These are phyloP conservation scores for Hermodice carunculata DNA, from an alignment of 2,888 invertebrate genomes.

Conservation along the genomic window DNA sequence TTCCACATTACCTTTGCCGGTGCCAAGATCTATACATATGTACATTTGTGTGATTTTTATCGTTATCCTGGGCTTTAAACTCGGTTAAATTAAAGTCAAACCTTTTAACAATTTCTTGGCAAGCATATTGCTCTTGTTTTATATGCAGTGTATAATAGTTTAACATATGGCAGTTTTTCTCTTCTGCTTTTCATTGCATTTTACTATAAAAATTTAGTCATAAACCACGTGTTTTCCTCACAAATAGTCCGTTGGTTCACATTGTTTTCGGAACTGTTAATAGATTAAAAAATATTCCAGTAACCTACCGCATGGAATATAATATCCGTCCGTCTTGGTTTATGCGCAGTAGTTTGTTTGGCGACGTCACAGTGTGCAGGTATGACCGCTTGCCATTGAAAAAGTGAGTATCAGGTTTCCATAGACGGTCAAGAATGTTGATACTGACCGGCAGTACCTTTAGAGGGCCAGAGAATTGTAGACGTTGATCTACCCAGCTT, in stretches of 20 bases:
- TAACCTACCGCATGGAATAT: slow-evolving; percentile 88
- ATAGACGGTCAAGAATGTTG: slow-evolving; percentile 53
- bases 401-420: slow-evolving; percentile 73
- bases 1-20: too few species aligned
- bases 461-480: slow-evolving; percentile 38
- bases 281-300: neutral
- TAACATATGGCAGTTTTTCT: too few species aligned
- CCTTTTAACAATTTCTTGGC: too few species aligned
- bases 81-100: too few species aligned
- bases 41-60: too few species aligned
- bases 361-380: slow-evolving; percentile 95
- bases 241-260: neutral
- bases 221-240: too few species aligned
- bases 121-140: too few species aligned
- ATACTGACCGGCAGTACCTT: slow-evolving; percentile 44
- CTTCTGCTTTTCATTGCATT: too few species aligned
- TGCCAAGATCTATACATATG: too few species aligned
- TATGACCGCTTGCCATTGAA: slow-evolving; percentile 95
- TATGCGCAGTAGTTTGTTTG: slow-evolving; percentile 90
- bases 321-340: slow-evolving; percentile 91
- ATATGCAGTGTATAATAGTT: too few species aligned
- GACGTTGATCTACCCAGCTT: slow-evolving; percentile 36
- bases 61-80: too few species aligned
- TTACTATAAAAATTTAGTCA: too few species aligned
- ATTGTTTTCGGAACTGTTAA: neutral